Evolutionary conservation across 2,888 invertebrate species (phyloP).

Genomic region (Agonum fuliginosum): DNA sequence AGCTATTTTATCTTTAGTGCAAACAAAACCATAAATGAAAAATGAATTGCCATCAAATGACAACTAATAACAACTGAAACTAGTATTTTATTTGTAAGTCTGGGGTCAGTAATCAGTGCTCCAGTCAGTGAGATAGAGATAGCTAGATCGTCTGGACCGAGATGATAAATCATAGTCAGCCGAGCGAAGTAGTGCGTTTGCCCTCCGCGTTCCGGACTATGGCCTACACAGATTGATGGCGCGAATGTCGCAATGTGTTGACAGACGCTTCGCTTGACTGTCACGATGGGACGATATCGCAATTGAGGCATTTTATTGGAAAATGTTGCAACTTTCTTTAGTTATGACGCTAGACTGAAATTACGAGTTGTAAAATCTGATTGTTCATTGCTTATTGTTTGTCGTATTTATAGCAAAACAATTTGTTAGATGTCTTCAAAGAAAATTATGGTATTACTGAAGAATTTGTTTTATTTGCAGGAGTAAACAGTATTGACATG

Average conservation of each 20-base stretch:
- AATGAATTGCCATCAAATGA: too few species aligned
- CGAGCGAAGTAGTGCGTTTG: constrained; percentile 17
- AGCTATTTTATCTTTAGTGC: too few species aligned
- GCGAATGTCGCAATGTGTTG: constrained; percentile 43
- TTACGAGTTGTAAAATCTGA: neutral
- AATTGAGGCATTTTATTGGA: constrained; percentile 1
- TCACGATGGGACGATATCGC: neutral
- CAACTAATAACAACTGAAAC: too few species aligned
- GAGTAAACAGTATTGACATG: too few species aligned
- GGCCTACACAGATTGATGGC: constrained; percentile 43
- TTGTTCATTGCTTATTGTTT: neutral
- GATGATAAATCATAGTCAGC: constrained; percentile 51
- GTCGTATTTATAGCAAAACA: neutral
- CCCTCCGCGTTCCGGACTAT: neutral
- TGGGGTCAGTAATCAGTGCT: neutral
- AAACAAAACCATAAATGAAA: too few species aligned
- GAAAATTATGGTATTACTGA: too few species aligned
- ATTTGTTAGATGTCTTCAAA: neutral
- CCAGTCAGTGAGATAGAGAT: constrained; percentile 12
- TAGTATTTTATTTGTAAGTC: too few species aligned
- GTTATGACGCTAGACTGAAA: neutral
- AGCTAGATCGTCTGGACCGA: constrained; percentile 6
- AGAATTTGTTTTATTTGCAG: too few species aligned
- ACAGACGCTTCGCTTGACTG: constrained; percentile 31
- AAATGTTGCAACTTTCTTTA: constrained; percentile 41